A percentile compares a stretch with the other conserved stretches of the same genome.
Conservation (phyloP, 2,113 vertebrate species). For the Brachionichthys hirsutus region DNA sequence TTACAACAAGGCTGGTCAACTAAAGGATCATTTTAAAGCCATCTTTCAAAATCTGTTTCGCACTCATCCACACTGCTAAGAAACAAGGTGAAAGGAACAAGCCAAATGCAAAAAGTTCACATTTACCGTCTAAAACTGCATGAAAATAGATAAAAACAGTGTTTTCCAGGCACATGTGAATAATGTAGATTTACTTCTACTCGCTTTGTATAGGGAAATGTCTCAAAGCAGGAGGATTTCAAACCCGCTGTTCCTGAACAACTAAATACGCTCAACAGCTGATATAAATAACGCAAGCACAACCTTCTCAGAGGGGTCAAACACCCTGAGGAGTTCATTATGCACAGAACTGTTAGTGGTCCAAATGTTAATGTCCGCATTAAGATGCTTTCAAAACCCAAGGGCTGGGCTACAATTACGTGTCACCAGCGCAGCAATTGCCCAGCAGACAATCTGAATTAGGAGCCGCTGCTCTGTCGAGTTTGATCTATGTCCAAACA, state of each 20-base stretch:
- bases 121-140: no score
- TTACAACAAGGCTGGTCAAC: conserved; percentile 27
- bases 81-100: no score
- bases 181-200: no score
- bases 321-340: conserved; percentile 65
- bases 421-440: conserved; percentile 28
- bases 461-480: not conserved
- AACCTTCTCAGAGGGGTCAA: conserved; percentile 25
- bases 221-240: conserved; percentile 14
- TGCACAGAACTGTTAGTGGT: conserved; percentile 32
- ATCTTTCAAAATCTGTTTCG: conserved; percentile 35
- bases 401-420: conserved; percentile 70
- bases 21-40: conserved; percentile 46
- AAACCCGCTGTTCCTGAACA: no score
- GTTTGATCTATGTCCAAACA: conserved; percentile 20
- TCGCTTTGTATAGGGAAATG: conserved; percentile 19
- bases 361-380: conserved; percentile 82
- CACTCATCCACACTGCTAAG: conserved; percentile 9
- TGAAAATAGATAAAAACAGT: no score
- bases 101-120: no score
- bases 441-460: conserved; percentile 36
- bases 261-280: conserved; percentile 6
- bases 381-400: conserved; percentile 72
- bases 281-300: conserved; percentile 11
- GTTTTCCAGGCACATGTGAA: no score